Percentiles rank a stretch among this genome's conserved stretches.
Conservation (phyloP, 2,888 invertebrate genomes). For the Frankliniella fusca region DNA sequence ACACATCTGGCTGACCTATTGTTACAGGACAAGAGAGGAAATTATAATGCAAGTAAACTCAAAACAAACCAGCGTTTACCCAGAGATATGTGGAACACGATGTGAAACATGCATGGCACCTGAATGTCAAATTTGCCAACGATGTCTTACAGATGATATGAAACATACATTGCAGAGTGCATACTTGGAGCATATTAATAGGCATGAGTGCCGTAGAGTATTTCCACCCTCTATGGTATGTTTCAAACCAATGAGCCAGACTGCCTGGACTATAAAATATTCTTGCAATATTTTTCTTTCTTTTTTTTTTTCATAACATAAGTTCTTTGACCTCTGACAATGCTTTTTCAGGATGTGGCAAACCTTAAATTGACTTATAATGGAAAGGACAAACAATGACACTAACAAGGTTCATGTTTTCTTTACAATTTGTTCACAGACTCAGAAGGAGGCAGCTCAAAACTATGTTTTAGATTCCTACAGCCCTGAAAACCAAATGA, state of each 20-base stretch:
- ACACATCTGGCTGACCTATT: background rate
- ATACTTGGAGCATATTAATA: conserved; percentile 74
- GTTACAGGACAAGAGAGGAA: conserved; percentile 43
- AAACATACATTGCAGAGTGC: conserved; percentile 60
- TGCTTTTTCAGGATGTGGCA: background rate
- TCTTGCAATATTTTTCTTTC: background rate
- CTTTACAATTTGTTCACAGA: conserved; percentile 37
- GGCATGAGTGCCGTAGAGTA: conserved; percentile 73
- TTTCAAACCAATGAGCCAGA: background rate
- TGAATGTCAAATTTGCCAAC: conserved; percentile 72
- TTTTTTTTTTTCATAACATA: background rate
- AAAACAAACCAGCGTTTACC: conserved; percentile 74
- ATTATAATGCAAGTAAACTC: conserved; percentile 66
- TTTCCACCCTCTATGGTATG: conserved; percentile 68
- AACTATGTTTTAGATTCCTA: conserved; percentile 52
- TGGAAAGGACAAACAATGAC: background rate
- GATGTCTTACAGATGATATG: conserved; percentile 64
- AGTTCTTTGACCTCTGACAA: background rate
- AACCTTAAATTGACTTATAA: background rate
- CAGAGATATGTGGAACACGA: conserved; percentile 59
- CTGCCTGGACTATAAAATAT: background rate
- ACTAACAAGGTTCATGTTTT: conserved; percentile 8
- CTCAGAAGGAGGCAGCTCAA: conserved; percentile 35
- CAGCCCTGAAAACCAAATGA: conserved; percentile 65
- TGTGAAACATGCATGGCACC: conserved; percentile 61